A percentile compares a stretch with the other conserved stretches of the same genome.
phyloP scores from a whole-genome alignment of 2,888 invertebrate genomes.

The Lycia hirtaria region DNA sequence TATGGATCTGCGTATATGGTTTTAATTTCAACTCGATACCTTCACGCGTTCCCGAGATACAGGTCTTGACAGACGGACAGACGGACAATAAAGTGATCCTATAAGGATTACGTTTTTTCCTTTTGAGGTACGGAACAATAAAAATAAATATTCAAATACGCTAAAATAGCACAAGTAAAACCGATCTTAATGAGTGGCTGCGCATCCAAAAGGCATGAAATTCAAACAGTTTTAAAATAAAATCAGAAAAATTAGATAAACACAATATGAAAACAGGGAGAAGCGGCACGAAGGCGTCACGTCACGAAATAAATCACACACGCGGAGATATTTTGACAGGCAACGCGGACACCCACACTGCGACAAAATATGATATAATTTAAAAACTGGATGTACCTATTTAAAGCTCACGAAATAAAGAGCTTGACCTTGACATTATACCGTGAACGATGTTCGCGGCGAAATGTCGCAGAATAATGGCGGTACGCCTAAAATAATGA shows the following conservation, averaged over 20 bases:
- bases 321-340: constrained; percentile 16
- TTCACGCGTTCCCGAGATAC: too few relatives aligned
- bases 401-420: constrained; percentile 35
- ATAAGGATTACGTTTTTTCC: too few relatives aligned
- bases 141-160: too few relatives aligned
- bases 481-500: constrained; percentile 19
- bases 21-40: too few relatives aligned
- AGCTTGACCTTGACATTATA: constrained; percentile 40
- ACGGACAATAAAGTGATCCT: too few relatives aligned
- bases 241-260: not conserved
- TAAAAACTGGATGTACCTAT: constrained; percentile 35
- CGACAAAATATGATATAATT: constrained; percentile 28
- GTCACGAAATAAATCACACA: constrained; percentile 16
- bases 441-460: constrained; percentile 22
- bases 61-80: too few relatives aligned
- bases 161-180: too few relatives aligned
- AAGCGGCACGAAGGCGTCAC: constrained; percentile 8
- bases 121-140: too few relatives aligned
- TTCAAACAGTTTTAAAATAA: not conserved
- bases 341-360: constrained; percentile 7
- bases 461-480: constrained; percentile 23
- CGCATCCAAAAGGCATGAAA: not conserved
- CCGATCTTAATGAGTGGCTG: too few relatives aligned
- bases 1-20: too few relatives aligned
- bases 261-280: not conserved